Conservation (phyloP, 2,113 vertebrate species). For the Fregetta grallaria region DNA sequence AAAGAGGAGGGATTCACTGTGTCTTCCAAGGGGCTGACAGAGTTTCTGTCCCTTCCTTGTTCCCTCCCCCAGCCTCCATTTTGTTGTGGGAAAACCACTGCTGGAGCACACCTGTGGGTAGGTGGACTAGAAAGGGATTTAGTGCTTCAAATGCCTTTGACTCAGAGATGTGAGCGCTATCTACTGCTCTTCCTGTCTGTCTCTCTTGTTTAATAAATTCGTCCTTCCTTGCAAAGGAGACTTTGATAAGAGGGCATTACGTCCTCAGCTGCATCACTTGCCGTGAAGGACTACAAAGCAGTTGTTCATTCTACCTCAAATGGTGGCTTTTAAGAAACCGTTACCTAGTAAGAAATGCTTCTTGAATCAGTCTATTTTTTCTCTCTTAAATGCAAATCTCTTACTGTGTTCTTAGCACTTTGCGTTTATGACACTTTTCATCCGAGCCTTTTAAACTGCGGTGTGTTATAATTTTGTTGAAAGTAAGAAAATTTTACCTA, state of each 20-base stretch:
- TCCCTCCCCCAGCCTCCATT: not conserved
- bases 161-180: not conserved
- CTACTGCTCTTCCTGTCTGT: not conserved
- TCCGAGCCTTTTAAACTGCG: not conserved
- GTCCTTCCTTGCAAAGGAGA: not conserved
- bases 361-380: not conserved
- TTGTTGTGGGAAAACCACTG: not conserved
- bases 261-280: not conserved
- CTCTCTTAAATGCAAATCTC: conserved; percentile 24
- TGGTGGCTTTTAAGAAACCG: not conserved
- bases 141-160: not conserved
- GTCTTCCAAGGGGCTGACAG: not conserved
- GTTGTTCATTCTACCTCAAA: not conserved
- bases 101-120: not conserved
- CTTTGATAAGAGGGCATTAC: not conserved
- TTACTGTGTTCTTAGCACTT: not conserved
- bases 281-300: not conserved
- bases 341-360: not conserved
- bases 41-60: not conserved
- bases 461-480: not conserved
- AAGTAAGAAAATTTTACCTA: not conserved
- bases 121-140: not conserved
- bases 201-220: not conserved
- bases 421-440: conserved; percentile 12
- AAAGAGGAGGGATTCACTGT: not conserved